These are phyloP conservation scores for Ametastegia equiseti DNA, from an alignment of 2,888 invertebrate species.

Conservation along the genomic window DNA sequence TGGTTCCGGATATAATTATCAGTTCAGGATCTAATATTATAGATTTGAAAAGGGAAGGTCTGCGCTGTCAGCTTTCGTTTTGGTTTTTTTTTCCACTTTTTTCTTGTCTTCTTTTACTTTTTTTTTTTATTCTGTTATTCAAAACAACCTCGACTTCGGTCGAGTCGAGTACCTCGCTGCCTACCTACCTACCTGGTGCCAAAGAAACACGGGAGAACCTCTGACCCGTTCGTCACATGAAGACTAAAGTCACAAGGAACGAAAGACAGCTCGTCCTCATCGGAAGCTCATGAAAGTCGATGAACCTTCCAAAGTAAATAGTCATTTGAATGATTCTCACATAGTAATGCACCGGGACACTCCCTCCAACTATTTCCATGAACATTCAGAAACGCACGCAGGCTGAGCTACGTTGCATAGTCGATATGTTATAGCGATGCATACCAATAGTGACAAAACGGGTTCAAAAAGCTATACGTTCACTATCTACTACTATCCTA, in stretches of 20 bases:
- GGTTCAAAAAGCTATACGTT: not conserved
- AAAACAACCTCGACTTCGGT: constrained; percentile 22
- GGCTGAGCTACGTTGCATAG: not conserved
- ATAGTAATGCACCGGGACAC: constrained; percentile 33
- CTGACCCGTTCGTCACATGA: constrained; percentile 19
- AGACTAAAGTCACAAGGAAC: constrained; percentile 24
- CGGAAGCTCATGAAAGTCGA: constrained; percentile 51
- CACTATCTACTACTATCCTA: not conserved
- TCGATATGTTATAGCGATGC: not conserved
- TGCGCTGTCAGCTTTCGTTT: constrained; percentile 13
- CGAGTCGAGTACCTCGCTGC: not conserved
- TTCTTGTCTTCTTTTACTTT: not conserved
- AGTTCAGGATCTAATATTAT: constrained; percentile 21
- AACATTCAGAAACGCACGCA: constrained; percentile 30
- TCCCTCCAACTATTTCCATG: constrained; percentile 33
- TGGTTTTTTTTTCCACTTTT: not conserved
- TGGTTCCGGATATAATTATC: constrained; percentile 28
- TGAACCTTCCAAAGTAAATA: constrained; percentile 45
- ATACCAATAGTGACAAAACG: not conserved
- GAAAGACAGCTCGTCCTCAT: constrained; percentile 28
- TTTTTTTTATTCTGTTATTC: not conserved
- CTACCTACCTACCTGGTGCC: not conserved
- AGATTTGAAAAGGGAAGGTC: constrained; percentile 36
- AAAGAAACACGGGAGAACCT: constrained; percentile 28
- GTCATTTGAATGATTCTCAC: constrained; percentile 50